Evolutionary conservation across 2,797 vertebrate species (phyloP).

Genomic region (Arrhamphus sclerolepis): DNA sequence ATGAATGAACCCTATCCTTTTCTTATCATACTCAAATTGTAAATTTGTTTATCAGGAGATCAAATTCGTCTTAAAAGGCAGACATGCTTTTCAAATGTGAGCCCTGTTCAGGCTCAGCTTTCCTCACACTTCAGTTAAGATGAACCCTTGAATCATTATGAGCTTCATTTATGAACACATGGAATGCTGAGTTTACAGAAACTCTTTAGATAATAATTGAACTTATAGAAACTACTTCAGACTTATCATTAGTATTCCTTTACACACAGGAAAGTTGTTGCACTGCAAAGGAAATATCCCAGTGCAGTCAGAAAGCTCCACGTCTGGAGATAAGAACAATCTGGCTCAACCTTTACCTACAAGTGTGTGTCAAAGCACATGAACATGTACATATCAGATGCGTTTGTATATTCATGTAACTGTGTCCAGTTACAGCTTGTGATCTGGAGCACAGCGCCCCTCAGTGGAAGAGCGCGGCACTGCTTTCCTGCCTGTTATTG

Average conservation of each 20-base stretch:
- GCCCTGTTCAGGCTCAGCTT: neutral
- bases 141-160: neutral
- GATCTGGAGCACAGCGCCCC: conserved; percentile 89
- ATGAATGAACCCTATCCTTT: conserved; percentile 44
- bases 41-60: conserved; percentile 51
- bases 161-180: neutral
- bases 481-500: conserved; percentile 12
- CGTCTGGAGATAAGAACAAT: conserved; percentile 1
- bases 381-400: conserved; percentile 16
- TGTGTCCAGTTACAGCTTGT: conserved; percentile 43
- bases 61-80: conserved; percentile 22
- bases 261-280: too few species aligned
- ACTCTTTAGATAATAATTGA: neutral
- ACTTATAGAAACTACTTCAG: too few species aligned
- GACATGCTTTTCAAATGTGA: conserved; percentile 9
- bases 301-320: neutral
- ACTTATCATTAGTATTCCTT: too few species aligned
- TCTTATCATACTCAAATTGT: conserved; percentile 34
- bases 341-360: neutral
- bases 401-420: conserved; percentile 25
- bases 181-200: neutral
- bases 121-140: neutral
- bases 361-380: conserved; percentile 15
- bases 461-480: conserved; percentile 79
- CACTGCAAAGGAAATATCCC: too few species aligned